Evolutionary conservation across 2,797 vertebrate species (phyloP), one percentile per base, ranked within the genome.

Genomic region (Calcarius lapponicus): DNA sequence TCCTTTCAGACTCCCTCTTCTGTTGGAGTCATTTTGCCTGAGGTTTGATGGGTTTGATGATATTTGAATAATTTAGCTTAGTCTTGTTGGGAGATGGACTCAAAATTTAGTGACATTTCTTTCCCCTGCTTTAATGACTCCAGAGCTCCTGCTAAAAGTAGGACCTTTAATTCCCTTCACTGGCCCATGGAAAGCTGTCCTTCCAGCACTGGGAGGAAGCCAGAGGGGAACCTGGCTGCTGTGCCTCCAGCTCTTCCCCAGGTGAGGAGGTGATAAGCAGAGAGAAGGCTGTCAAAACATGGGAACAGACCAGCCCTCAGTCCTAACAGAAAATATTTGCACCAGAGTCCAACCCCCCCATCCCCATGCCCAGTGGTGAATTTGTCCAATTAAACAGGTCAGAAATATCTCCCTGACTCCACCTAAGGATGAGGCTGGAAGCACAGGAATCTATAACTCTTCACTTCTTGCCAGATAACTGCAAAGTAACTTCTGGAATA

Each of bases 401-500:
- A 79, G 71, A 84, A 92, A 54, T 34, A 74, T 16, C 60, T 65
- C 72, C 61, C 75, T 47, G 29, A 83, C 45, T 62, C 29, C 57
- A 62, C 48, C 38, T 26, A 22, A 29, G 42, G 45, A 69, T 54
- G n/a, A 61, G 21, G 18, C 6, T 50, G 80, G 80, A 89, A 91
- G 82, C 62, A 94, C 62, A 36, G 72, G 19, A 88, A 91, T 53
- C 25, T 8, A 1, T 32, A 86, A 75, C 38, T 47, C 62, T 67
- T 48, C 16, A 19, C 71, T 82, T 92, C 88, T 94, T 91, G 91
- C 70, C 36, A 45, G 24, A 72, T 32, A 93, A 82, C 69, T 65
- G 74, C 91, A 94, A 95, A 96, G 74, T 75, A 89, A 94, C 86
- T 70, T 86, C 32, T 53, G 79, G 81, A 80, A 93, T 81, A 4